A percentile compares a stretch with the other conserved stretches of the same genome.
phyloP scores from a whole-genome alignment of 1,140 invertebrate species.

The Ctenoplectra terminalis region DNA sequence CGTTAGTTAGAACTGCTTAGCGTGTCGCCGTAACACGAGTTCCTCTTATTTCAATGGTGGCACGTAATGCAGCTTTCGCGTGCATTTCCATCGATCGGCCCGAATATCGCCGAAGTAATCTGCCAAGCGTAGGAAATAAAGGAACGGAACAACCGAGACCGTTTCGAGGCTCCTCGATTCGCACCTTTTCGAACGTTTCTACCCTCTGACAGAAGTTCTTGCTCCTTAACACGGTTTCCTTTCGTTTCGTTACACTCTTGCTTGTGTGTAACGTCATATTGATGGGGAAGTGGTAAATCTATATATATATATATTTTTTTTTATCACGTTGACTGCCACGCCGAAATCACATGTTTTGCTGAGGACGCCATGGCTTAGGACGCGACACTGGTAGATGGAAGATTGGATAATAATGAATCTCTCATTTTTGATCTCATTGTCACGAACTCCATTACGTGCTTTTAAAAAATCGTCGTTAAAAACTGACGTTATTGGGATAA shows the following conservation, averaged over 20 bases:
- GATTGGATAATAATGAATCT: no score
- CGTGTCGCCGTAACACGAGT: slow-evolving; percentile 49
- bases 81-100: slow-evolving; percentile 45
- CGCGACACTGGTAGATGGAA: no score
- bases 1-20: slow-evolving; percentile 50
- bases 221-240: neutral
- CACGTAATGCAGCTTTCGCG: slow-evolving; percentile 51
- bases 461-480: neutral
- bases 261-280: no score
- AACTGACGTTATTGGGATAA: neutral
- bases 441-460: neutral
- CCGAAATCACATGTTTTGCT: no score
- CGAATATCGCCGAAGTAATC: slow-evolving; percentile 49
- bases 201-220: neutral
- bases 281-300: no score
- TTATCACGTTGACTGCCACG: no score
- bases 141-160: slow-evolving; percentile 29
- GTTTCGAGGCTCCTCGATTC: slow-evolving; percentile 4
- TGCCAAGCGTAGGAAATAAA: slow-evolving; percentile 30
- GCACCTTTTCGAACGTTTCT: neutral
- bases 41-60: slow-evolving; percentile 53
- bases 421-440: no score
- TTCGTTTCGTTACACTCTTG: neutral
- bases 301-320: no score
- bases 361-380: no score